Evolutionary conservation across 2,113 vertebrate species (phyloP), one percentile per base, ranked within the genome.

Genomic region (Menidia beryllina): DNA sequence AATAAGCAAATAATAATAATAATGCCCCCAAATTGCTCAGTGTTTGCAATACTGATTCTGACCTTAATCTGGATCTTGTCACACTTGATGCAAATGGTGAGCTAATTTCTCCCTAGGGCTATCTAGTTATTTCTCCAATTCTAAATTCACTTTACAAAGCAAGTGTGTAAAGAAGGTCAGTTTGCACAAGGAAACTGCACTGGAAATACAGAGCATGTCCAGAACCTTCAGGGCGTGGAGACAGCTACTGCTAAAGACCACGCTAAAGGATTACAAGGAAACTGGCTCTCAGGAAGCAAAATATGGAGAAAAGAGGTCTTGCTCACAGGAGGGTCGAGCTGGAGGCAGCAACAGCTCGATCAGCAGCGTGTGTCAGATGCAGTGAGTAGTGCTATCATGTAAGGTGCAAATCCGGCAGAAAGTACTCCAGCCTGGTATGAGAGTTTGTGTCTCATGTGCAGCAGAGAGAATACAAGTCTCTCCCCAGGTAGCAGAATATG

Each of bases 401-500:
- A 47, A 68, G 39, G 62, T 78, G 75, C 77, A 67, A 61, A 81
- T 72, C 56, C 65, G 65, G 70, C 73, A 81, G 59, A 75, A 80
- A 59, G 52, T 39, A 43, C 75, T 73, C 38, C 58, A 73, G 60
- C 53, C 19, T 53, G 41, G 15, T 47, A 39, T 15, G 14, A 61
- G 51, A 66, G 61, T 53, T 26, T 17, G 34, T 64, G 24, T 78
- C 66, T 79, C 45, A 30, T 21, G 49, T 27, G 27, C 20, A 57
- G 78, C 13, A 39, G 24, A 45, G 20, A 20, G 45, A 70, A 38
- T 66, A 41, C 27, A 9, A 45, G 21, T 54, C 51, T 48, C 59
- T 82, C 76, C 62, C 62, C 13, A 5, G 67, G 62, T 82, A 80
- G 45, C 20, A 25, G 26, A 72, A 88, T 67, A 4, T 83, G 69